phyloP scores from a whole-genome alignment of 2,888 invertebrate genomes.

The Limnephilus lunatus region DNA sequence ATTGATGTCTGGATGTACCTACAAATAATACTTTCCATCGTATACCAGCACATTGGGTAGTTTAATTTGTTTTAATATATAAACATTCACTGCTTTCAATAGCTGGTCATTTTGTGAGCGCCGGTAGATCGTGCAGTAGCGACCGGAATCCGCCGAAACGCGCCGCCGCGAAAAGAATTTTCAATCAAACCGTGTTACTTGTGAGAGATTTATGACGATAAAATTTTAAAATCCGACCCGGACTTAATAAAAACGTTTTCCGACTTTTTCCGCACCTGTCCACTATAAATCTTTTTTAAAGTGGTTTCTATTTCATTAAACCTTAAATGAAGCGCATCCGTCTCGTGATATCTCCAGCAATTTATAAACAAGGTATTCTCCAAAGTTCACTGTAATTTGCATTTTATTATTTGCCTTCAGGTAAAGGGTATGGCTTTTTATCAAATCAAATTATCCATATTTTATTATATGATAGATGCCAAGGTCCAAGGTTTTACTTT shows the following conservation, averaged over 20 bases:
- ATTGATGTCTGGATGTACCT: no score
- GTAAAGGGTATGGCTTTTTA: background rate
- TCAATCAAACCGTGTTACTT: background rate
- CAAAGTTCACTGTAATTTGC: background rate
- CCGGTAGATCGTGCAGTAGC: background rate
- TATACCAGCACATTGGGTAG: no score
- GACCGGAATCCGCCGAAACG: background rate
- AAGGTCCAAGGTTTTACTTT: no score
- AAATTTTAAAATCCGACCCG: background rate
- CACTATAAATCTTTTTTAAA: background rate
- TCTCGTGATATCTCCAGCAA: background rate
- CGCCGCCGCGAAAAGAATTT: background rate
- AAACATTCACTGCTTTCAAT: background rate
- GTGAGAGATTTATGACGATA: background rate
- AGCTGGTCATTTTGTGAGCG: background rate
- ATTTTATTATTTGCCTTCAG: background rate
- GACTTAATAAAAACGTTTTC: conserved; percentile 2
- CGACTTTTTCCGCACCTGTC: conserved; percentile 22
- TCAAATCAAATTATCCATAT: background rate
- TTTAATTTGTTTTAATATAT: no score
- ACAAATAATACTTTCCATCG: no score
- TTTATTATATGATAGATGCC: background rate
- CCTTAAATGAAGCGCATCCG: background rate
- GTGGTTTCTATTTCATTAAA: conserved; percentile 9
- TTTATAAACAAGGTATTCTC: background rate